phyloP scores from a whole-genome alignment of 2,888 invertebrate genomes.

The Thumatha senex region DNA sequence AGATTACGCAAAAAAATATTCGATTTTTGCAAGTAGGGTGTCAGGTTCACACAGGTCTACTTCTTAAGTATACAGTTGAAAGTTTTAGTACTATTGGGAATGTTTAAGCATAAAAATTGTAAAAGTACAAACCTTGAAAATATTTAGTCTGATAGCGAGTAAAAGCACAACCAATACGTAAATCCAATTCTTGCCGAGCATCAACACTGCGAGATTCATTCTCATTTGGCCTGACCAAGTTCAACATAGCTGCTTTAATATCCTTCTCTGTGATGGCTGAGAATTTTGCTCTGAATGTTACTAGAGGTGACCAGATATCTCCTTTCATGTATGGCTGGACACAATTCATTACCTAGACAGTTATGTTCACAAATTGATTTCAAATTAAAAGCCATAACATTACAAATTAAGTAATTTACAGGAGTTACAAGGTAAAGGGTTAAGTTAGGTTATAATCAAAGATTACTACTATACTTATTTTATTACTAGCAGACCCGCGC shows the following conservation, averaged over 20 bases:
- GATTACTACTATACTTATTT: no score
- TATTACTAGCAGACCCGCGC: no score
- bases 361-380: no score
- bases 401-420: no score
- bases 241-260: conserved; percentile 95
- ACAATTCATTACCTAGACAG: conserved; percentile 85
- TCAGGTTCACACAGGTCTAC: no score
- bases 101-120: no score
- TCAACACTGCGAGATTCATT: conserved; percentile 98
- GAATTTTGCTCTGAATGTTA: conserved; percentile 95
- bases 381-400: no score
- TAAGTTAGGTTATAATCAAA: no score
- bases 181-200: conserved; percentile 98
- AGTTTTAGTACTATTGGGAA: neutral
- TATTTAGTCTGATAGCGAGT: conserved; percentile 99
- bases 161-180: conserved; percentile 99
- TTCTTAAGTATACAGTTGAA: no score
- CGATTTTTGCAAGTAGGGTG: no score
- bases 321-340: conserved; percentile 89
- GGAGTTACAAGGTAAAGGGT: no score
- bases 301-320: conserved; percentile 84
- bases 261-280: conserved; percentile 99
- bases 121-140: conserved; percentile 88
- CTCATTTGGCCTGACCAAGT: conserved; percentile 94
- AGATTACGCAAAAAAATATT: no score